Base-by-base conservation (phyloP, 1,140 invertebrate genomes). In the Leptestheria dahalacensis region DNA sequence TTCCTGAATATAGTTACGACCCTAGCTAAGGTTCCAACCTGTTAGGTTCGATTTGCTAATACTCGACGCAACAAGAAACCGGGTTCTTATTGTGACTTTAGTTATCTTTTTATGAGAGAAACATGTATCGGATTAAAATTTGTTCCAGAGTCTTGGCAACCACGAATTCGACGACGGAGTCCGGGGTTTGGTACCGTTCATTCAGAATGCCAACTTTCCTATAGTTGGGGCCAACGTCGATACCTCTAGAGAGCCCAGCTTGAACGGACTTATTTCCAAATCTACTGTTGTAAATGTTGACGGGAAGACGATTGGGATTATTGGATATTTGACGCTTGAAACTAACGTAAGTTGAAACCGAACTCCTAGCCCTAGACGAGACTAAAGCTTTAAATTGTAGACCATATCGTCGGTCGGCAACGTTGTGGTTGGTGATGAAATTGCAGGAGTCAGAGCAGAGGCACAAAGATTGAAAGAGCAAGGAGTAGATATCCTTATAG, bases 141-240 rank as follows among this genome's bases (percentile, higher is more conserved):
- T 52, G 20, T 25, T n/a, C 12, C 71, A 93, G 89, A 83, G 82
- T n/a, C 73, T 96, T 57, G 92, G 92, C 23, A 97, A 96, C 68
- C 92, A 96, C 66, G 92, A 97, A 72, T 94, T 97, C 67, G 92
- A 95, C 68, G 79, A 86, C 57, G 85, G 85, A 0, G 73, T 88
- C 0, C 68, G 71, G 0, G 87, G 84, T 10, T 68, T 95, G 2
- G 75, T 82, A n/a, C 83, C 85, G 1, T 93, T 90, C 68, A 70
- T 94, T 6, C 71, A 83, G 23, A 78, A 80, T 46, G 71, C 82
- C 1, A 75, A 75, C 0, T 86, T 83, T 63, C 88, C 88, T 0
- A 76, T 91, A 0, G 66, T 95, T 0, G 78, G 81, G 2, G 75
- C 83, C 48, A 96, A 95, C 69, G 74, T 95, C 11, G 78, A 90